phyloP scores from a whole-genome alignment of 2,888 invertebrate genomes.

The Lampropteryx suffumata region DNA sequence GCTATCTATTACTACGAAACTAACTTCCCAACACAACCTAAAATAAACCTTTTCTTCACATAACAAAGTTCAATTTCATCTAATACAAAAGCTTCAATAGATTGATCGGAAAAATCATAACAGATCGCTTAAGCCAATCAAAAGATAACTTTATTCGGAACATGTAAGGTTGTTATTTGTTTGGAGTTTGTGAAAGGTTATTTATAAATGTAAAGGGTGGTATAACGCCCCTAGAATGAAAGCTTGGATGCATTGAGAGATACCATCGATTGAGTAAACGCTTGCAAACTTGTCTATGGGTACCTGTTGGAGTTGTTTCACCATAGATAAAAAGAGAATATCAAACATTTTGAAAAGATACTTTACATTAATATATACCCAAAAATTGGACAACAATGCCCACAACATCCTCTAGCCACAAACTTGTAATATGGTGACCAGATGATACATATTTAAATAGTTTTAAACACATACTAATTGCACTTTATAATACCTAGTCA shows the following conservation, averaged over 20 bases:
- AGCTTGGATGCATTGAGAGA: conserved; percentile 47
- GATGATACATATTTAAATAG: no score
- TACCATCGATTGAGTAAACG: conserved; percentile 59
- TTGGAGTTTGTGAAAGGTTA: conserved; percentile 43
- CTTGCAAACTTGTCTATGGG: conserved; percentile 51
- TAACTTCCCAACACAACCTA: conserved; percentile 24
- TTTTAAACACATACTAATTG: no score
- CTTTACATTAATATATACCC: no score
- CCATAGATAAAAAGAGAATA: no score
- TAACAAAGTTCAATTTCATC: conserved; percentile 36
- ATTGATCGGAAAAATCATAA: conserved; percentile 37
- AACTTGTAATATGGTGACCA: no score
- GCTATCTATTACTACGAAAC: conserved; percentile 52
- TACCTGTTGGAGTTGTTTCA: background rate
- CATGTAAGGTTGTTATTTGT: conserved; percentile 40
- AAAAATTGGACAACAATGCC: no score
- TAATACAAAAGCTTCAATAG: conserved; percentile 19
- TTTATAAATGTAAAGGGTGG: conserved; percentile 59
- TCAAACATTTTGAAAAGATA: no score
- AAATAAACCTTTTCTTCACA: conserved; percentile 37
- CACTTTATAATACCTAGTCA: no score
- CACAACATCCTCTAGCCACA: no score
- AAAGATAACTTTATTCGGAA: conserved; percentile 40
- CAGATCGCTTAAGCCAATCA: conserved; percentile 28
- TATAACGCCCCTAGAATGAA: conserved; percentile 60